Conservation (phyloP, 2,113 vertebrate genomes). For the Cepphus grylle region DNA sequence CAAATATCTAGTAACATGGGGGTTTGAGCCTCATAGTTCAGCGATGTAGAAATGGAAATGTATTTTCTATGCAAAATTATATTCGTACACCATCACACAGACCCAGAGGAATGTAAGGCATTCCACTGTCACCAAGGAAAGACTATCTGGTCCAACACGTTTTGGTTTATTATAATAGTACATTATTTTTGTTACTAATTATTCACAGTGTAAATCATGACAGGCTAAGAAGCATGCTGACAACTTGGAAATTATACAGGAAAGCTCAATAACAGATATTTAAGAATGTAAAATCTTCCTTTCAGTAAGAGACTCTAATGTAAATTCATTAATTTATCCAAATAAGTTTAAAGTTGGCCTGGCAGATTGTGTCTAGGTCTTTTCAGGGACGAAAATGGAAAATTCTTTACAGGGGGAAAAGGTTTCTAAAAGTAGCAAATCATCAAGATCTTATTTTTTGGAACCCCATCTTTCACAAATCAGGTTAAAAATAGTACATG, state of each 20-base stretch:
- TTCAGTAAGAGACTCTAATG: not conserved
- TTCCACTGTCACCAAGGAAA: not conserved
- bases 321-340: not conserved
- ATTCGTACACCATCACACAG: not conserved
- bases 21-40: not conserved
- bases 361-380: not conserved
- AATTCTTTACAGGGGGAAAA: not conserved
- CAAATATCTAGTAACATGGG: not conserved
- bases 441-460: not conserved
- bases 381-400: not conserved
- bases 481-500: not conserved
- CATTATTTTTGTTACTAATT: constrained; percentile 40
- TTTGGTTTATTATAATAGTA: constrained; percentile 26
- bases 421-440: constrained; percentile 13
- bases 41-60: not conserved
- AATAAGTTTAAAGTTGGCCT: not conserved
- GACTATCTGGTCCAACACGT: not conserved
- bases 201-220: not conserved
- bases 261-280: constrained; percentile 10
- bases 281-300: not conserved
- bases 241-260: constrained; percentile 2
- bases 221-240: not conserved
- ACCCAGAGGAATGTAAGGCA: not conserved
- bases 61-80: not conserved
- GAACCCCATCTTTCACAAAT: not conserved